These are phyloP conservation scores for Catharus fuscescens DNA, from an alignment of 2,113 vertebrate genomes.

Conservation along the genomic window DNA sequence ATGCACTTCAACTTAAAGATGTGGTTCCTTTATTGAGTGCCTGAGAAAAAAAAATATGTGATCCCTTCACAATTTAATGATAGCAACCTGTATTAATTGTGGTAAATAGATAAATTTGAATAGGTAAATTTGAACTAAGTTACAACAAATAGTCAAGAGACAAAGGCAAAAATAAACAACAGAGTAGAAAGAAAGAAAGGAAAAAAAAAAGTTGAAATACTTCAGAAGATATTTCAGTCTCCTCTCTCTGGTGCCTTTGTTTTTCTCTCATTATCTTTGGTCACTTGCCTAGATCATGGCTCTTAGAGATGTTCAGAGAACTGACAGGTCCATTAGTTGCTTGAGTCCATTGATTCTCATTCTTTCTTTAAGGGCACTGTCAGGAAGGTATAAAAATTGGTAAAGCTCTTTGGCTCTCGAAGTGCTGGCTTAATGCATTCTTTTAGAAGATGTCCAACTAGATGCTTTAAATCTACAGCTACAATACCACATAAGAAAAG, in stretches of 20 bases:
- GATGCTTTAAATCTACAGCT: slow-evolving; percentile 9
- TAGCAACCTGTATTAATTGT: background rate
- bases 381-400: slow-evolving; percentile 27
- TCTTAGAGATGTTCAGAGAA: slow-evolving; percentile 7
- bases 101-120: background rate
- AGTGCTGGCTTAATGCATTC: slow-evolving; percentile 13
- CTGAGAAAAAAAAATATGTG: background rate
- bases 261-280: slow-evolving; percentile 24
- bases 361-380: slow-evolving; percentile 19
- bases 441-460: slow-evolving; percentile 13
- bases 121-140: background rate
- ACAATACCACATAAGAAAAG: background rate
- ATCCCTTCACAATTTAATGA: background rate
- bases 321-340: slow-evolving; percentile 44
- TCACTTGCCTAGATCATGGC: slow-evolving; percentile 14
- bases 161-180: background rate
- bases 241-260: background rate
- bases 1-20: background rate
- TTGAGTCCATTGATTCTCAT: slow-evolving; percentile 3
- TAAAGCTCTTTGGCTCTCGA: background rate
- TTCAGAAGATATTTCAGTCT: background rate
- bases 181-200: background rate
- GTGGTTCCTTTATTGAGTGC: background rate
- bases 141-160: background rate
- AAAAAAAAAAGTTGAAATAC: background rate